phyloP scores from a whole-genome alignment of 2,888 invertebrate species.

The Carpatolechia fugitivella region DNA sequence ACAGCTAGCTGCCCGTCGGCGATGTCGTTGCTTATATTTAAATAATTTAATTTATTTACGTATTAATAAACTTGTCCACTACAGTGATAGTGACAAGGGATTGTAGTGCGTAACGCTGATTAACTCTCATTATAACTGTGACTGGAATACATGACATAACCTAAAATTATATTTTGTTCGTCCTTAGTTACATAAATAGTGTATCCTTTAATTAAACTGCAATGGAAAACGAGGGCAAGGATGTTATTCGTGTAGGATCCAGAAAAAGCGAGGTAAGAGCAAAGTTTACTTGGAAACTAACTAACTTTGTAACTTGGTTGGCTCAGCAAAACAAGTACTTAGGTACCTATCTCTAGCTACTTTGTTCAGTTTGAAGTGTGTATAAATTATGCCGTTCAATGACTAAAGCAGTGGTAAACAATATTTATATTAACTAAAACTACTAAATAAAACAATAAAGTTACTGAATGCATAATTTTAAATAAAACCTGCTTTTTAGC shows the following conservation, averaged over 20 bases:
- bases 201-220: constrained; percentile 29
- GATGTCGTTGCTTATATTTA: constrained; percentile 15
- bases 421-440: not conserved
- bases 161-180: constrained; percentile 27
- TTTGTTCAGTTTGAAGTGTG: too few relatives aligned
- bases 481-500: too few relatives aligned
- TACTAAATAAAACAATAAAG: too few relatives aligned
- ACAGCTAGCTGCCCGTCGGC: not conserved
- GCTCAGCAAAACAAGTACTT: too few relatives aligned
- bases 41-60: constrained; percentile 26
- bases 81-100: constrained; percentile 73
- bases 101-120: constrained; percentile 12
- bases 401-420: too few relatives aligned
- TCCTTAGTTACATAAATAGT: constrained; percentile 33
- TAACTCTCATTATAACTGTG: not conserved
- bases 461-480: too few relatives aligned
- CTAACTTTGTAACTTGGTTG: too few relatives aligned
- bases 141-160: constrained; percentile 36
- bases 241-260: constrained; percentile 87
- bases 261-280: constrained; percentile 89
- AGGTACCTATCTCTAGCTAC: too few relatives aligned
- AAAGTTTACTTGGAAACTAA: not conserved
- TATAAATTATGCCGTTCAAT: too few relatives aligned
- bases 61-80: constrained; percentile 56
- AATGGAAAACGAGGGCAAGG: constrained; percentile 64